These are phyloP conservation scores for Erythrolamprus reginae DNA, from an alignment of 2,113 vertebrate species.

Conservation along the genomic window DNA sequence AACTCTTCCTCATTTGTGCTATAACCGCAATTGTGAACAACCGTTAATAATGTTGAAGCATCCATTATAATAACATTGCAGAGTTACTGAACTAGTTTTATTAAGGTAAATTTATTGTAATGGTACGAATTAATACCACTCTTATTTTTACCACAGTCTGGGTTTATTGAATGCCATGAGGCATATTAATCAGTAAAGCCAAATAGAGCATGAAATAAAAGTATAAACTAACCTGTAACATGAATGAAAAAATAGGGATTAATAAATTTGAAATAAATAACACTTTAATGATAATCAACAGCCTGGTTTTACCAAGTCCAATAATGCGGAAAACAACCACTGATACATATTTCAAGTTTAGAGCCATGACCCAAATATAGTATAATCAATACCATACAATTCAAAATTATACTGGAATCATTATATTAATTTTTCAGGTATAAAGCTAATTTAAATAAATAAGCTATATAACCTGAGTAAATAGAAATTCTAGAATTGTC, in stretches of 20 bases:
- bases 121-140: slow-evolving; percentile 82
- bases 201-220: slow-evolving; percentile 84
- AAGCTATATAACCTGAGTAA: not conserved
- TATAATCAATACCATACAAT: slow-evolving; percentile 32
- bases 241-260: slow-evolving; percentile 74
- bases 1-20: not conserved
- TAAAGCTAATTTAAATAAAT: not conserved
- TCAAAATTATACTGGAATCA: slow-evolving; percentile 27
- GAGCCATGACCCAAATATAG: slow-evolving; percentile 28
- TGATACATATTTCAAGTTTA: slow-evolving; percentile 60
- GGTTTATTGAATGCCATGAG: slow-evolving; percentile 82
- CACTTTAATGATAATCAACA: slow-evolving; percentile 75
- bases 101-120: slow-evolving; percentile 82
- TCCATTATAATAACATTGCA: slow-evolving; percentile 69
- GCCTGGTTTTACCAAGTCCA: slow-evolving; percentile 65
- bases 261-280: slow-evolving; percentile 83
- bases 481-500: not conserved
- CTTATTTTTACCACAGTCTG: slow-evolving; percentile 76
- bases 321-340: slow-evolving; percentile 57
- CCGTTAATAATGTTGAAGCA: slow-evolving; percentile 68
- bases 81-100: slow-evolving; percentile 76
- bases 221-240: slow-evolving; percentile 82
- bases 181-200: slow-evolving; percentile 84
- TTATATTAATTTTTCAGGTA: not conserved
- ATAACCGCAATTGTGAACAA: slow-evolving; percentile 56